Conservation (phyloP, 2,888 invertebrate species). For the Merodon equestris region DNA sequence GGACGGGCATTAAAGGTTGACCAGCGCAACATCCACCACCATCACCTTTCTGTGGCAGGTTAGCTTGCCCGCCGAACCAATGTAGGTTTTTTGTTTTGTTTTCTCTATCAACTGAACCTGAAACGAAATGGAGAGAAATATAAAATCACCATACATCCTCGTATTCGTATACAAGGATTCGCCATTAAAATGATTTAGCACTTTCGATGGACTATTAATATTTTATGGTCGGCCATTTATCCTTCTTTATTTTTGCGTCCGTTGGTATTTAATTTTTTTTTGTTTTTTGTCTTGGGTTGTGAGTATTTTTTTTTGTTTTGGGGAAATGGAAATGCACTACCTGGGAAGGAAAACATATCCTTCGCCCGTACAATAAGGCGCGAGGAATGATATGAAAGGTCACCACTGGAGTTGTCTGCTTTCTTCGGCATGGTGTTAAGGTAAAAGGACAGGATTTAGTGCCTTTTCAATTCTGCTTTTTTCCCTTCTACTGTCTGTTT, state of each 20-base stretch:
- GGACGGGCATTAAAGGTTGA: too few relatives aligned
- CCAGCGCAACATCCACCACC: too few relatives aligned
- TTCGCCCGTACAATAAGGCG: conserved; percentile 39
- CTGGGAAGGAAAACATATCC: conserved; percentile 52
- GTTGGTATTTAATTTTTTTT: conserved; percentile 60
- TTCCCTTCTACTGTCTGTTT: too few relatives aligned
- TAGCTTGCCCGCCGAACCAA: too few relatives aligned
- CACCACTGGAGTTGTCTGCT: conserved; percentile 13
- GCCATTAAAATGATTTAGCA: conserved; percentile 72
- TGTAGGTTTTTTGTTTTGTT: too few relatives aligned
- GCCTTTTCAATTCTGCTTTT: neutral
- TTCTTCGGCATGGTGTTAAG: too few relatives aligned
- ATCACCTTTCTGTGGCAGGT: too few relatives aligned
- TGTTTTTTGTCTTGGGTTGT: conserved; percentile 10
- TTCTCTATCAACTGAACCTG: conserved; percentile 1
- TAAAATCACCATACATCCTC: conserved; percentile 34
- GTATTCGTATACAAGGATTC: conserved; percentile 65
- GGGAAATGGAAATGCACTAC: conserved; percentile 40
- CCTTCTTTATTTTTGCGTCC: conserved; percentile 68
- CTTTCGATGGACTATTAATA: conserved; percentile 72
- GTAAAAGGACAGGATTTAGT: conserved; percentile 17
- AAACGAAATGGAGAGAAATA: conserved; percentile 34
- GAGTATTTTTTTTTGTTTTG: conserved; percentile 10
- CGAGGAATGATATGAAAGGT: conserved; percentile 3
- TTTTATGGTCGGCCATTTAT: conserved; percentile 70